Percentiles rank a stretch among this genome's conserved stretches.
phyloP scores from a whole-genome alignment of 1,140 invertebrate species.

The Anastrepha obliqua region DNA sequence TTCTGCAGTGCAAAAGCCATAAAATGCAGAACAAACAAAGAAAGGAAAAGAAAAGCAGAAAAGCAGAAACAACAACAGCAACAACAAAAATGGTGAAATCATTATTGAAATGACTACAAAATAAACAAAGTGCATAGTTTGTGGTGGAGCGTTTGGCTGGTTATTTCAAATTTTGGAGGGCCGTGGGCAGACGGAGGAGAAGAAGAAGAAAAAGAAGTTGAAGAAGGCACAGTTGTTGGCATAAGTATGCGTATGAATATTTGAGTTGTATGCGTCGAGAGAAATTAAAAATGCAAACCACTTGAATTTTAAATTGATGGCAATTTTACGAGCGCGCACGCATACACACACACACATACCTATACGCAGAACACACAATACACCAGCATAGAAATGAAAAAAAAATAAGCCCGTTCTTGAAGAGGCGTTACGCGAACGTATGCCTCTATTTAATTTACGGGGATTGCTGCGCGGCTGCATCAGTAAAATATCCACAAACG shows the following conservation, averaged over 20 bases:
- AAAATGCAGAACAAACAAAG: slow-evolving; percentile 31
- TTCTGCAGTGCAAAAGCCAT: background rate
- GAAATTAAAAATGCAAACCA: slow-evolving; percentile 45
- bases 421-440: slow-evolving; percentile 29
- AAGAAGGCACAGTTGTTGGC: background rate
- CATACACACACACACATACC: background rate
- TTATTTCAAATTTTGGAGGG: background rate
- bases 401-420: background rate
- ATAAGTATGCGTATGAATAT: background rate
- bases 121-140: slow-evolving; percentile 3
- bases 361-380: background rate
- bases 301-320: slow-evolving; percentile 48
- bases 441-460: slow-evolving; percentile 29
- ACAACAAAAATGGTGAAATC: background rate
- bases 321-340: slow-evolving; percentile 18
- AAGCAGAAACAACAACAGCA: background rate
- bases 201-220: background rate
- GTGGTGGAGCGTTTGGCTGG: background rate
- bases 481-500: background rate
- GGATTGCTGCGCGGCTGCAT: background rate
- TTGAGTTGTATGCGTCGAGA: background rate
- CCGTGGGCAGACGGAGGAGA: background rate
- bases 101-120: slow-evolving; percentile 11
- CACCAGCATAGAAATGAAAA: background rate
- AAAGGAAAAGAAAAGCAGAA: background rate